These are phyloP conservation scores for Serranus cabrilla DNA, from an alignment of 2,797 vertebrate genomes.

Conservation along the genomic window DNA sequence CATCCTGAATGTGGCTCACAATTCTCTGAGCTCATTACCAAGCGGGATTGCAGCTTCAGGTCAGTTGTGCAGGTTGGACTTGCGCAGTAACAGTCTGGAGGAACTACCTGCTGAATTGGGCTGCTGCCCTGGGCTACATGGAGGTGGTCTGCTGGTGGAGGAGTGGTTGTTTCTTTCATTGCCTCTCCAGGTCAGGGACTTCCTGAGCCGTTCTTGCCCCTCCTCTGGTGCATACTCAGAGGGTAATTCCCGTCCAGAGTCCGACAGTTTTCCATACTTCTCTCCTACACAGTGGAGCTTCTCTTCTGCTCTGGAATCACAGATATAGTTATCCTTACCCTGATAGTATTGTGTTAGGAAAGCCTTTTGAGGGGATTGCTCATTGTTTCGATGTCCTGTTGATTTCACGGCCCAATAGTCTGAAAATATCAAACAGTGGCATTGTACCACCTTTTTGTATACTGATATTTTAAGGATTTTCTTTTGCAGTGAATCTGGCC, in stretches of 20 bases:
- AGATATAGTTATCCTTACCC: conserved; percentile 58
- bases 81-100: conserved; percentile 85
- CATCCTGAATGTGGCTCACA: conserved; percentile 80
- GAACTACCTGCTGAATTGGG: conserved; percentile 83
- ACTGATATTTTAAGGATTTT: conserved; percentile 13
- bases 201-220: conserved; percentile 61
- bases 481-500: neutral
- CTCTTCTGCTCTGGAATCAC: conserved; percentile 83
- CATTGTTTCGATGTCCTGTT: too few species aligned
- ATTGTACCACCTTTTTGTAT: neutral
- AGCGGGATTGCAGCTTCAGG: conserved; percentile 67
- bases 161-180: conserved; percentile 83
- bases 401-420: too few species aligned
- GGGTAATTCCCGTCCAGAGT: conserved; percentile 63
- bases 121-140: conserved; percentile 78
- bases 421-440: too few species aligned
- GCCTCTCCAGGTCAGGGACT: conserved; percentile 75
- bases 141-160: conserved; percentile 84
- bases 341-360: neutral
- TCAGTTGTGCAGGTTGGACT: conserved; percentile 81
- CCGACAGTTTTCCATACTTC: conserved; percentile 80
- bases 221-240: conserved; percentile 46
- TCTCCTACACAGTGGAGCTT: conserved; percentile 84
- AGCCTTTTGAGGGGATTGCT: too few species aligned
- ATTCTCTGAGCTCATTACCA: conserved; percentile 79